Conservation (phyloP, 2,888 invertebrate species). For the Heliconius ismenius region DNA sequence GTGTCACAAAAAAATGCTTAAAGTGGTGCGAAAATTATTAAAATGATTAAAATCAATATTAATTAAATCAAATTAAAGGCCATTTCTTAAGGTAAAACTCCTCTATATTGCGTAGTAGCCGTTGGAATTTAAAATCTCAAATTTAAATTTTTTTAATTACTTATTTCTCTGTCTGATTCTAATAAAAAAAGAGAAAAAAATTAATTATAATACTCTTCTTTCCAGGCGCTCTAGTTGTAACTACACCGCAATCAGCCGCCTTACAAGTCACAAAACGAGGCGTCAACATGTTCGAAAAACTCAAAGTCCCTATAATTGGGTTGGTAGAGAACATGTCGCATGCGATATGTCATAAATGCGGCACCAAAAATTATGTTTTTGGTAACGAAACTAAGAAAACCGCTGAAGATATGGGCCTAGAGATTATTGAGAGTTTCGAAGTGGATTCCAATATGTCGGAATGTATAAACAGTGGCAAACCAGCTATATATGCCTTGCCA, state of each 20-base stretch:
- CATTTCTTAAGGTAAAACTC: no score
- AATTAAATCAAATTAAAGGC: no score
- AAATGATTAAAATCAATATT: no score
- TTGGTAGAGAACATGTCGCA: slow-evolving; percentile 95
- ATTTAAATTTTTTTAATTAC: no score
- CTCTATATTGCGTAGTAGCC: no score
- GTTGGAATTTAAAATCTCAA: no score
- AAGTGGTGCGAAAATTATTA: no score
- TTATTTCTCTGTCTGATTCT: no score
- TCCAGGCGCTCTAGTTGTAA: slow-evolving; percentile 92
- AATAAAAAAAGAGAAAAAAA: no score
- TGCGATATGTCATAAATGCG: slow-evolving; percentile 89
- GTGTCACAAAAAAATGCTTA: no score
- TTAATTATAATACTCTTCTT: slow-evolving; percentile 29
- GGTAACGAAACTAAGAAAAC: slow-evolving; percentile 84
- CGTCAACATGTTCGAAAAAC: slow-evolving; percentile 92
- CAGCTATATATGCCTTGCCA: slow-evolving; percentile 86
- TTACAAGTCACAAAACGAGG: slow-evolving; percentile 93
- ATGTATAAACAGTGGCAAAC: slow-evolving; percentile 87
- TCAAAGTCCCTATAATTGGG: slow-evolving; percentile 92
- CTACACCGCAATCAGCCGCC: slow-evolving; percentile 95
- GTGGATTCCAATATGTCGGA: slow-evolving; percentile 86
- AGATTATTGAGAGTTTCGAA: slow-evolving; percentile 87
- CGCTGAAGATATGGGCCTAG: slow-evolving; percentile 84
- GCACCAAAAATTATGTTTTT: slow-evolving; percentile 87